Evolutionary conservation across 2,113 vertebrate species (phyloP), one percentile per base, ranked within the genome.

Genomic region (Oncorhynchus mykiss): DNA sequence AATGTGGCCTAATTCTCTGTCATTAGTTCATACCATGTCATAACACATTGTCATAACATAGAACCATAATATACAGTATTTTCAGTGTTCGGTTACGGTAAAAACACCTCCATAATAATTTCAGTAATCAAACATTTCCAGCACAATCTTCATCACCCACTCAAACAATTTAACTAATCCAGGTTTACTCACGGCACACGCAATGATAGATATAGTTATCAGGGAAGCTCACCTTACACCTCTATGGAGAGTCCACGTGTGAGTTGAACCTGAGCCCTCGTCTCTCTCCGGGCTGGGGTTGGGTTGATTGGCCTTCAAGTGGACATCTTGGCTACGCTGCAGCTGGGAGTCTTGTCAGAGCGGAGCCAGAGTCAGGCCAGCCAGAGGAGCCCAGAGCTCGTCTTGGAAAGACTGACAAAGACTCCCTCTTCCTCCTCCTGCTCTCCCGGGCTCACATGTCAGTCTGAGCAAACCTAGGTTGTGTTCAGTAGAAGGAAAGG

Each of bases 301-400:
- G 2, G n/a, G 59, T 9, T 22, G n/a, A 9, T 62, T 18, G 16
- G 16, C 59, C n/a, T 18, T 3, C 25, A 16, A 16, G 29, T 3
- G 3, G 51, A 72, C 76, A 80, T 59, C 84, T 76, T 87, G 72
- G 72, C 74, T 62, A 25, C n/a, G 2, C 11, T 67, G 72, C 85
- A 84, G 83, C 83, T 83, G 83, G 82, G 80, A 76, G 70, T 67
- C 72, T 84, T 54, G 67, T 81, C 80, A 87, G 74, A 75, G 51
- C 12, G 4, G 73, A 11, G 13, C 68, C 74, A 74, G 51, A 73
- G 4, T 25, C 39, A 13, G 1, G 12, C 67, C 74, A 78, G 78
- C 76, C 72, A 84, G 71, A 57, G 51, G 51, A 65, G n/a, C 48
- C 60, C 62, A 70, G 18, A 74, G 79, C 71, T 74, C 80, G 81